Conservation (phyloP, 2,113 vertebrate genomes). For the Labeo rohita region DNA sequence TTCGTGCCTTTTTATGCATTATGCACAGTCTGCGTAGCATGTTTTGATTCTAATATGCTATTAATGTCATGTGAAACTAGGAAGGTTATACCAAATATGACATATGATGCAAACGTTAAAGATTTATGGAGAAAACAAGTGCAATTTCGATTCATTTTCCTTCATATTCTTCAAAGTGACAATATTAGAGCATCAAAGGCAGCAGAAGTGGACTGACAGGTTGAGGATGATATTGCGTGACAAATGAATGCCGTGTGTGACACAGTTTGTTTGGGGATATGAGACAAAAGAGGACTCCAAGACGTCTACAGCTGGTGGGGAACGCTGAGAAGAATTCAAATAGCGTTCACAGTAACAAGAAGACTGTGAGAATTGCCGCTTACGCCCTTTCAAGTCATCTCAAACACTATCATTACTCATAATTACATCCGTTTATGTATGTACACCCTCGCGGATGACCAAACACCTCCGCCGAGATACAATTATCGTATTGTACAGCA, state of each 20-base stretch:
- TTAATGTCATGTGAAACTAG: not conserved
- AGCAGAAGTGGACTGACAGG: not conserved
- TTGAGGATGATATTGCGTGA: constrained; percentile 15
- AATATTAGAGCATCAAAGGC: constrained; percentile 6
- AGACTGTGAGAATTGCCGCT: not conserved
- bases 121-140: not conserved
- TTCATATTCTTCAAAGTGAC: not conserved
- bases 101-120: not conserved
- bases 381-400: constrained; percentile 12
- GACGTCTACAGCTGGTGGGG: not conserved
- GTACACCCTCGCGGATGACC: not conserved
- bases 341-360: not conserved
- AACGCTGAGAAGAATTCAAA: not conserved
- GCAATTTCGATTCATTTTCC: not conserved
- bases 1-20: not conserved
- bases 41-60: not conserved
- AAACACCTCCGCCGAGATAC: not conserved
- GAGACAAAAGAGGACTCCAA: not conserved
- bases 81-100: not conserved
- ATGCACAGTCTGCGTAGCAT: not conserved
- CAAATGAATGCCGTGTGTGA: constrained; percentile 23
- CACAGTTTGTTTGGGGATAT: not conserved
- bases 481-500: not conserved
- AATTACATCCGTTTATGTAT: constrained; percentile 16
- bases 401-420: constrained; percentile 28